Evolutionary conservation across 2,797 vertebrate species (phyloP).

Genomic region (Euphonia xanthogaster): DNA sequence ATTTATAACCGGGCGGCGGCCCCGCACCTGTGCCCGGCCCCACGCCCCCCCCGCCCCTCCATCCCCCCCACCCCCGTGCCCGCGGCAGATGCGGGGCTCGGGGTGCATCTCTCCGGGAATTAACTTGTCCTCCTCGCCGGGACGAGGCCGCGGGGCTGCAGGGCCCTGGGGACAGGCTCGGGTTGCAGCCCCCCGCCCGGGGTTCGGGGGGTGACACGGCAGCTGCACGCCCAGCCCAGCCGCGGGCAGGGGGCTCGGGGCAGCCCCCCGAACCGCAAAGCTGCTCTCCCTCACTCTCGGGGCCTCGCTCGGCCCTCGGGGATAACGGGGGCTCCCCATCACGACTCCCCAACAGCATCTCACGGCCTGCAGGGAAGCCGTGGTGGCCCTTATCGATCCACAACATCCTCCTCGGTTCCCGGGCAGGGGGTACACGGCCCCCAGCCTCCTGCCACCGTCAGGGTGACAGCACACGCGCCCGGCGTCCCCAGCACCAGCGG

Average conservation of each 20-base stretch:
- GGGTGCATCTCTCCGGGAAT: not conserved
- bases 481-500: fast-evolving
- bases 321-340: not conserved
- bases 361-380: fast-evolving
- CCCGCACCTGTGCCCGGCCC: conserved; percentile 63
- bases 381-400: fast-evolving
- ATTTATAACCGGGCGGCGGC: conserved; percentile 84
- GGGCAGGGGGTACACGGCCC: fast-evolving
- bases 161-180: not conserved
- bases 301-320: fast-evolving
- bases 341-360: fast-evolving
- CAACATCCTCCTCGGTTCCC: fast-evolving
- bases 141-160: not conserved
- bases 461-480: fast-evolving
- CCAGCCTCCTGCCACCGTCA: fast-evolving
- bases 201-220: not conserved
- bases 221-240: not conserved
- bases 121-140: not conserved
- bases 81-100: conserved; percentile 32
- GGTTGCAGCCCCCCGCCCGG: not conserved
- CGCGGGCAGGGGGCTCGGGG: not conserved
- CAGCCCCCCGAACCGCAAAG: fast-evolving
- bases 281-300: fast-evolving
- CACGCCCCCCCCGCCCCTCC: not conserved
- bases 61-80: not conserved